Conservation (phyloP, 1,140 invertebrate genomes). For the Apis florea region DNA sequence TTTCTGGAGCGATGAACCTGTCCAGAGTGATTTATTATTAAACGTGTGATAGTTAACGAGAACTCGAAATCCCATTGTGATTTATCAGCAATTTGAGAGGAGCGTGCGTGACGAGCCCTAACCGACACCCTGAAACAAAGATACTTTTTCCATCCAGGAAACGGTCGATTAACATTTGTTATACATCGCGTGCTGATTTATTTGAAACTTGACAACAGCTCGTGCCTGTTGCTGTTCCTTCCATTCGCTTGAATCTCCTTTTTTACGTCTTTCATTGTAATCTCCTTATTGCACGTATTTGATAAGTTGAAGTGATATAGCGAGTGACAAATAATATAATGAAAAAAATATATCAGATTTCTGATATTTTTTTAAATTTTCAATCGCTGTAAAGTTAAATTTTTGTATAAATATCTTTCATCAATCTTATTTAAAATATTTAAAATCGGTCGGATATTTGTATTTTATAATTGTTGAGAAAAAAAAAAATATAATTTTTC, state of each 20-base stretch:
- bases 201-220: neutral
- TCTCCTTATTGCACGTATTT: neutral
- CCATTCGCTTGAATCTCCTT: neutral
- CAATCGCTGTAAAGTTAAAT: no score
- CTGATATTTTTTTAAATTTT: no score
- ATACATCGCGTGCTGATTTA: slow-evolving; percentile 14
- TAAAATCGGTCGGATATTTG: no score
- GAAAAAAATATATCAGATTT: no score
- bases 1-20: neutral
- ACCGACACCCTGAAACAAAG: neutral
- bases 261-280: neutral
- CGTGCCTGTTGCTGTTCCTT: slow-evolving; percentile 11
- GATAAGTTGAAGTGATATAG: neutral
- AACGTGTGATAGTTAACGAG: neutral
- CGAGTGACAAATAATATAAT: no score
- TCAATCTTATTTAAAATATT: no score
- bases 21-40: neutral
- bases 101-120: neutral
- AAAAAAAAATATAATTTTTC: neutral
- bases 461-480: neutral
- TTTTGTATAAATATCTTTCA: no score
- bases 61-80: neutral
- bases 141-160: neutral
- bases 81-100: neutral
- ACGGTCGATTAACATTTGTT: neutral